Conservation (phyloP, 2,888 invertebrate genomes). For the Microplitis deprimator region DNA sequence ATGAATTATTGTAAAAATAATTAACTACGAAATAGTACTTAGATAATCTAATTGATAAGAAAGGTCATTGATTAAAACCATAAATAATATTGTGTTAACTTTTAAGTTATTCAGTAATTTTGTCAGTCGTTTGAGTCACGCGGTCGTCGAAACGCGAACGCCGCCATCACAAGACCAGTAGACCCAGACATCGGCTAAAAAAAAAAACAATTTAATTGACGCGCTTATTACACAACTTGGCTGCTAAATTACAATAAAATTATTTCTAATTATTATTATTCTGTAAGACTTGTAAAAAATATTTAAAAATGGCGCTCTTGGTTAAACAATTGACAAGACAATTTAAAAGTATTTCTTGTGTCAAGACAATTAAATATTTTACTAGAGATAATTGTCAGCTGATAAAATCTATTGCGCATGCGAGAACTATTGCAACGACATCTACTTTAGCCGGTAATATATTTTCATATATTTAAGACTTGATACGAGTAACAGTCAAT, state of each 20-base stretch:
- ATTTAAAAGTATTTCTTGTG: conserved; percentile 47
- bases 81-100: not conserved
- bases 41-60: conserved; percentile 15
- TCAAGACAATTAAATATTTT: conserved; percentile 32
- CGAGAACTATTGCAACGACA: conserved; percentile 52
- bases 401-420: conserved; percentile 40
- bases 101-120: conserved; percentile 31
- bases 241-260: not conserved
- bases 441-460: conserved; percentile 50
- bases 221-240: not conserved
- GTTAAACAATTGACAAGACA: conserved; percentile 53
- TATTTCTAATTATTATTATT: not conserved
- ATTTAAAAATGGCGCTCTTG: conserved; percentile 58
- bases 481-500: no score
- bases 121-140: conserved; percentile 51
- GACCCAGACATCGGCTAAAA: conserved; percentile 18
- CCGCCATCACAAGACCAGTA: not conserved
- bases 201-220: not conserved
- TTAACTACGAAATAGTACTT: not conserved
- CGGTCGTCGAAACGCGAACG: conserved; percentile 42
- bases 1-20: no score
- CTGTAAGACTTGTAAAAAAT: not conserved
- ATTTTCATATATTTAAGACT: conserved; percentile 33
- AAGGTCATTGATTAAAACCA: conserved; percentile 11
- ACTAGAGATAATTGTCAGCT: conserved; percentile 41